Evolutionary conservation across 2,888 invertebrate genomes (phyloP), one percentile per base, ranked within the genome.

Genomic region (Leptopterna dolabrata): DNA sequence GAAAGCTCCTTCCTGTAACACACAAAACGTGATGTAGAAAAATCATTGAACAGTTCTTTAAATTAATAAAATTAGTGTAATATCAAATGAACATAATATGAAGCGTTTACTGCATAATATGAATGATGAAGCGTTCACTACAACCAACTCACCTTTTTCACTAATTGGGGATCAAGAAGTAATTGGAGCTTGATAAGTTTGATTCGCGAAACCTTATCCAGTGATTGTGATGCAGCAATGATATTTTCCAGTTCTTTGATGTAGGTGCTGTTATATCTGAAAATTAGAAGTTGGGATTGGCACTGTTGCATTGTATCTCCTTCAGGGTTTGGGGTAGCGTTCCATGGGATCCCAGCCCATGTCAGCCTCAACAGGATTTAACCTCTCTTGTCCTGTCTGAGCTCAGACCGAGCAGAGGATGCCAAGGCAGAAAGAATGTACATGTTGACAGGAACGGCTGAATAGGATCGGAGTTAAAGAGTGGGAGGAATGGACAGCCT

Each of bases 181-280:
- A 86, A 63, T 43, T 86, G 78, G 13, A 78, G 51, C 29, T 86
- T 80, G 36, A 86, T 13, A n/a, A 86, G 47, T 76, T 86, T 86
- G 30, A 78, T 55, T 29, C 30, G 30, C 0, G 45, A 9, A 4
- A 85, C 24, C 14, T 47, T 24, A 19, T 86, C 71, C 24, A 30
- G 4, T 27, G 73, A 47, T 47, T 85, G 16, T 7, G 51, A n/a
- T 16, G 24, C 47, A 0, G 73, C 51, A 7, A 76, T 45, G 27
- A 85, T 45, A 16, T 43, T 45, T 11, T 43, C 30, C 45, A 85
- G 30, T 16, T 43, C 36, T 13, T 76, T 76, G 47, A 76, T 76
- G 45, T 85, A 36, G 7, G 47, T 29, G 29, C 47, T 85, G 27
- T 73, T 85, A 19, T 73, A 85, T n/a, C 85, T 85, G 85, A 7